phyloP scores from a whole-genome alignment of 2,113 vertebrate species.

The Pangasianodon hypophthalmus region DNA sequence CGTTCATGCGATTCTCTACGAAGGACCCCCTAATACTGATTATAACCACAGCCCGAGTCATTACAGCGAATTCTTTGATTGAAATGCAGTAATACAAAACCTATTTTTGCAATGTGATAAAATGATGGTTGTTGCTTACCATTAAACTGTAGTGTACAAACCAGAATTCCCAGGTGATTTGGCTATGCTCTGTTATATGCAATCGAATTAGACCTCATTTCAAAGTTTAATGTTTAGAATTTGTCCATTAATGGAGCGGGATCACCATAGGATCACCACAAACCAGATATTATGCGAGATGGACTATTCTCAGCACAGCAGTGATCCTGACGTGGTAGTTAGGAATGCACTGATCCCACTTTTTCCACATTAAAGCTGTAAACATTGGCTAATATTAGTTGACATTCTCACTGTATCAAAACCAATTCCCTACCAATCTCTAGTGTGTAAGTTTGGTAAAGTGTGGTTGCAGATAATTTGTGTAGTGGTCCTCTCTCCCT shows the following conservation, averaged over 20 bases:
- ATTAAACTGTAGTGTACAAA: not conserved
- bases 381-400: not conserved
- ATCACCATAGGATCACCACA: not conserved
- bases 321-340: not conserved
- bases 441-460: not conserved
- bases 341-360: not conserved
- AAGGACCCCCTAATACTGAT: not conserved
- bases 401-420: not conserved
- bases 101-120: not conserved
- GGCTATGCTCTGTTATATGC: not conserved
- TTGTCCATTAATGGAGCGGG: not conserved
- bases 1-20: not conserved
- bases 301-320: not conserved
- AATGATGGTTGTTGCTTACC: not conserved
- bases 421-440: not conserved
- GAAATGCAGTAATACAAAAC: not conserved
- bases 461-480: not conserved
- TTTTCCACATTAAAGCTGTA: not conserved
- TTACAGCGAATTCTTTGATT: not conserved
- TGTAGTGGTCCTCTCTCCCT: conserved; percentile 1
- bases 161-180: not conserved
- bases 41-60: not conserved
- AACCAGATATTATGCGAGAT: not conserved
- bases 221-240: not conserved
- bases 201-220: not conserved